A percentile compares a stretch with the other conserved stretches of the same genome.
Conservation (phyloP, 1,140 invertebrate species). For the Argopecten irradians region DNA sequence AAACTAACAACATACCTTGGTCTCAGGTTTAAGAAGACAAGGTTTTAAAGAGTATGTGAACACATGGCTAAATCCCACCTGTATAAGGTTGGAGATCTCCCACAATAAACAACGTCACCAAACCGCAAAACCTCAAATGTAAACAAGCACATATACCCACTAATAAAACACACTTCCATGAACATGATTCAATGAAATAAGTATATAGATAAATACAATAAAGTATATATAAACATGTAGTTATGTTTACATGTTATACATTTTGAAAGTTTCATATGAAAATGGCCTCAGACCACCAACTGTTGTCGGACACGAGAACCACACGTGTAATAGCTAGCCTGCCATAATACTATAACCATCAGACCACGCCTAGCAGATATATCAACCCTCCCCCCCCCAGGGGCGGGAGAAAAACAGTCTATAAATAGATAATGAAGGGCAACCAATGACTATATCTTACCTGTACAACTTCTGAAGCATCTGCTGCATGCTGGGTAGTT, state of each 20-base stretch:
- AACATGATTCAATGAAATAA: background rate
- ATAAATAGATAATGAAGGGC: background rate
- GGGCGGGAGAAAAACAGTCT: background rate
- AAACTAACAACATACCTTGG: background rate
- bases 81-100: background rate
- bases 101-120: background rate
- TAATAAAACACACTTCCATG: background rate
- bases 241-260: background rate
- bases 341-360: background rate
- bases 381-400: background rate
- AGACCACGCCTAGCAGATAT: background rate
- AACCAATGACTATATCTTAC: background rate
- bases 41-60: background rate
- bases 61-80: background rate
- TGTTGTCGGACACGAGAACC: background rate
- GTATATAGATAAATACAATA: background rate
- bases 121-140: background rate
- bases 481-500: slow-evolving; percentile 20
- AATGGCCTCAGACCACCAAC: background rate
- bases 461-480: slow-evolving; percentile 21
- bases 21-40: background rate
- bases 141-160: background rate
- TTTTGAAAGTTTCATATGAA: background rate
- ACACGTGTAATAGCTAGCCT: background rate
- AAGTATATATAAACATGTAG: background rate